phyloP scores from a whole-genome alignment of 2,113 vertebrate genomes.

The Xiphorhynchus elegans region DNA sequence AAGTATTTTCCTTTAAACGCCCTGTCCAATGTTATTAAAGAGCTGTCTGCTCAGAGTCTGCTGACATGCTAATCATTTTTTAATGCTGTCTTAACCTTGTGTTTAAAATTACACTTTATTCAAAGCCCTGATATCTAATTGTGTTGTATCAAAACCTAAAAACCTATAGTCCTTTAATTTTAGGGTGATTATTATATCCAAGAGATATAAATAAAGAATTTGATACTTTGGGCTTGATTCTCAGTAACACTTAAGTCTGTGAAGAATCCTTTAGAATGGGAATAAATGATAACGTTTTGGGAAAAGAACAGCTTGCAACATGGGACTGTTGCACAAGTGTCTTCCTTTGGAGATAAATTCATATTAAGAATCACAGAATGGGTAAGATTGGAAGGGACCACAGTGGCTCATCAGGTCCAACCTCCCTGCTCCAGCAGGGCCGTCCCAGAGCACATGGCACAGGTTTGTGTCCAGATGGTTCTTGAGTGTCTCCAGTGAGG shows the following conservation, averaged over 20 bases:
- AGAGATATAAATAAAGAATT: neutral
- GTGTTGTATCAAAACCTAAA: neutral
- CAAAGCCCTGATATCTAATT: neutral
- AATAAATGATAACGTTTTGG: neutral
- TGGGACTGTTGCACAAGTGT: neutral
- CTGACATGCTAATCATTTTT: neutral
- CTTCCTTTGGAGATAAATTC: neutral
- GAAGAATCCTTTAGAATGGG: neutral
- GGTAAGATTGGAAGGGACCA: neutral
- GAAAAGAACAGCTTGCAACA: neutral
- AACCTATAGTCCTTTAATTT: neutral
- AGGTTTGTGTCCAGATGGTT: neutral
- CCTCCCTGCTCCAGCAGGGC: neutral
- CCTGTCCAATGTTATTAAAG: neutral
- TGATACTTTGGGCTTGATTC: neutral
- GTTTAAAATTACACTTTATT: neutral
- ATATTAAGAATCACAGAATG: neutral
- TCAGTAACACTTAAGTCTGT: neutral
- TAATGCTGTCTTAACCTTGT: neutral
- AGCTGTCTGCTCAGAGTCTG: neutral
- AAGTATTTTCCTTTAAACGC: slow-evolving; percentile 10
- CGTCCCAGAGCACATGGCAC: neutral
- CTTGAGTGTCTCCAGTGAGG: neutral
- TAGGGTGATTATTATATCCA: neutral
- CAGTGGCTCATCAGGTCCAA: neutral